These are phyloP conservation scores for Lordiphosa fenestrarum DNA, from an alignment of 2,888 invertebrate species.

Conservation along the genomic window DNA sequence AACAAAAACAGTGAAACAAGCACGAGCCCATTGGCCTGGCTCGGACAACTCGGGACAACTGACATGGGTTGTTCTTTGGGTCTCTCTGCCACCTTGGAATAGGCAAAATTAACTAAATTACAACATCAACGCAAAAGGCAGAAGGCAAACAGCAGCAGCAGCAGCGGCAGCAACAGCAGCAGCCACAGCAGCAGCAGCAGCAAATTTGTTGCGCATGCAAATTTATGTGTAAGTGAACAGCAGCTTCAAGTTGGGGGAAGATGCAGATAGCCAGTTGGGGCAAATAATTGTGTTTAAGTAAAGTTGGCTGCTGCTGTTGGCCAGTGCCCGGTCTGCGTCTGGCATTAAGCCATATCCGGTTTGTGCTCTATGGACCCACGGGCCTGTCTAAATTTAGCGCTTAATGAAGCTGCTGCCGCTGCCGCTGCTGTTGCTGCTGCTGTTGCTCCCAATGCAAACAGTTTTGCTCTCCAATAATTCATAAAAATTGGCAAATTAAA, in stretches of 20 bases:
- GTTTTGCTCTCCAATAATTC: conserved; percentile 52
- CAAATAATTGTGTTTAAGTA: conserved; percentile 76
- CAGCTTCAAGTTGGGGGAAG: conserved; percentile 26
- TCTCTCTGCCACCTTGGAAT: conserved; percentile 72
- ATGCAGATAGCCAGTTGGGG: conserved; percentile 29
- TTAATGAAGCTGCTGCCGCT: conserved; percentile 65
- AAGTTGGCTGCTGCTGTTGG: conserved; percentile 42
- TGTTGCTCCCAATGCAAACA: conserved; percentile 48
- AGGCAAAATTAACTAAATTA: conserved; percentile 76
- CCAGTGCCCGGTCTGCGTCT: conserved; percentile 28
- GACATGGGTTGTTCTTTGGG: conserved; percentile 48
- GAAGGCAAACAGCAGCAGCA: conserved; percentile 24
- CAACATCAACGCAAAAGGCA: conserved; percentile 54
- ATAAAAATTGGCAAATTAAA: conserved; percentile 75
- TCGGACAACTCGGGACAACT: conserved; percentile 32
- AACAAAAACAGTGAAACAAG: conserved; percentile 19
- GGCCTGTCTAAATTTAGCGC: conserved; percentile 70
- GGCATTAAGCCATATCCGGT: conserved; percentile 78
- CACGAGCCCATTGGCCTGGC: conserved; percentile 46
- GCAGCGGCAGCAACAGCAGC: conserved; percentile 26
- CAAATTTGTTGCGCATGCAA: conserved; percentile 78
- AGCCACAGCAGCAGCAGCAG: conserved; percentile 34
- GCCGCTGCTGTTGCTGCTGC: conserved; percentile 27
- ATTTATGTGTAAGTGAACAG: conserved; percentile 74
- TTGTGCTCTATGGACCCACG: conserved; percentile 55